Percentiles rank a stretch among this genome's conserved stretches.
Conservation (phyloP, 92 coral and sea anemone species). For the Bergia puertoricense region DNA sequence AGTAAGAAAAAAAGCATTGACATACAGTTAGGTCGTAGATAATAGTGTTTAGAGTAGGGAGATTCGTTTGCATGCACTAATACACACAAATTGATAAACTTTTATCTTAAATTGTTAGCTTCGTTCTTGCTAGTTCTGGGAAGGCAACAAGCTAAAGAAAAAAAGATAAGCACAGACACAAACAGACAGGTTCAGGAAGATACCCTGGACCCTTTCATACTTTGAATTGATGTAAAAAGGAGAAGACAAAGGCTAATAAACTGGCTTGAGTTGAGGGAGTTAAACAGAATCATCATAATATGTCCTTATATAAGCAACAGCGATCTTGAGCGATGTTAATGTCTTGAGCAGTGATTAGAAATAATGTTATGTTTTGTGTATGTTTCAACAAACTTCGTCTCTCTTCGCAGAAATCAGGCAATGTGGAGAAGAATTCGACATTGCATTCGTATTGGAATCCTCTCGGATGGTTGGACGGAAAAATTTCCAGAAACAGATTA, state of each 20-base stretch:
- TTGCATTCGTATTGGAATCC: constrained; percentile 6
- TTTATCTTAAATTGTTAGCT: no score
- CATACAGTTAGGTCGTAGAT: neutral
- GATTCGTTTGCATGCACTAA: no score
- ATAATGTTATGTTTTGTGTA: neutral
- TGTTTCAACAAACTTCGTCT: neutral
- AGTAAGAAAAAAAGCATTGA: neutral
- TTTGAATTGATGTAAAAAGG: no score
- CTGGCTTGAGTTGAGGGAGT: neutral
- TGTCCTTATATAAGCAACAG: neutral
- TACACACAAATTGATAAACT: no score
- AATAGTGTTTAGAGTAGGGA: no score
- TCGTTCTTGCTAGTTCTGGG: no score
- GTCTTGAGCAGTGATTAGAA: neutral
- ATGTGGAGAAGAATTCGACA: neutral
- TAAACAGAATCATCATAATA: neutral
- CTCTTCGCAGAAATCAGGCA: neutral
- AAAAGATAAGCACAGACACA: no score
- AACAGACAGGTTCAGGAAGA: no score
- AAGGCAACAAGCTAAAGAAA: no score
- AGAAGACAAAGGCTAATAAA: no score
- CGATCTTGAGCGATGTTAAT: no score
- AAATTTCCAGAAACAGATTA: constrained; percentile 2
- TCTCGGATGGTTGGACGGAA: neutral
- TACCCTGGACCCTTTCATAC: no score